Evolutionary conservation across 2,113 vertebrate genomes (phyloP), one percentile per base, ranked within the genome.

Genomic region (Corythoichthys haematopterus): DNA sequence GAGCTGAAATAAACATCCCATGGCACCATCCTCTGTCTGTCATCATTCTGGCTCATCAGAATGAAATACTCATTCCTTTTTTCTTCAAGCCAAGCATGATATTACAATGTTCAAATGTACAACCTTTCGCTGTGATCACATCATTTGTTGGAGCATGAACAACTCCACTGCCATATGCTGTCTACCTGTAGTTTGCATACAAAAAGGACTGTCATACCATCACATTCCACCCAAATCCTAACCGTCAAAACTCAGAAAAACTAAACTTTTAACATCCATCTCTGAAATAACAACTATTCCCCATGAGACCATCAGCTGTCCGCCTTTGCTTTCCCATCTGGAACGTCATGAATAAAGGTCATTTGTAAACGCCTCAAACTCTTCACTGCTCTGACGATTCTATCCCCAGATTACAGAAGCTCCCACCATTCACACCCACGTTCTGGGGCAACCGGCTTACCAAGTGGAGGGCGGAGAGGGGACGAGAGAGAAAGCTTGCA

Each of bases 371-470:
- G 79, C 60, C 84, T 90, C 84, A 91, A 86, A 85, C 63, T 87
- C 78, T 92, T 89, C 90, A 88, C 90, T 91, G 70, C 93, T 95
- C 90, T 93, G 88, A 92, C 82, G 88, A 88, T 91, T 91, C 77
- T 93, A 79, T 92, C 83, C 94, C 93, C 92, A 99, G 97, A 99
- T 96, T 94, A 94, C 93, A 94, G 95, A 95, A 92, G 91, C 74
- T 66, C 92, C 88, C 93, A 95, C 88, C 93, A 95, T 88, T 88
- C 90, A 77, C 86, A 92, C 79, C 93, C 91, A 70, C 93, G 91
- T 79, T 91, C 93, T 86, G 88, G 88, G 45, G 35, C 81, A 52
- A 88, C 90, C 64, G 52, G 80, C 70, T 89, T 93, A 78, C 92
- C 93, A 82, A 74, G 88, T 81, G 93, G 92, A 87, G 93, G 94